Evolutionary conservation across 2,888 invertebrate genomes (phyloP).

Genomic region (Crematogaster levior): DNA sequence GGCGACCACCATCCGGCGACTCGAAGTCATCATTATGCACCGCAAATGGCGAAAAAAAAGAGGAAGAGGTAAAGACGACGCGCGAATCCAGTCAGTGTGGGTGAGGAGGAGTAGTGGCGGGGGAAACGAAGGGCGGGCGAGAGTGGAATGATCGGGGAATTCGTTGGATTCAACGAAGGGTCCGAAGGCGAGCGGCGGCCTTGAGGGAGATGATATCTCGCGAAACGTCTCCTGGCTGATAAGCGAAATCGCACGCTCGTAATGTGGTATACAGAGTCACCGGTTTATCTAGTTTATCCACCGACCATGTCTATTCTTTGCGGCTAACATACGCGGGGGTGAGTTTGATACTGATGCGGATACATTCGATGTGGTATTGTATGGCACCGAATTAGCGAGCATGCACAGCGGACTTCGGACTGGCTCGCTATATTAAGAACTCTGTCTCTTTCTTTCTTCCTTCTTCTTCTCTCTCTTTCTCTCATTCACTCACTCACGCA

Average conservation of each 20-base stretch:
- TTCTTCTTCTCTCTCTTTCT: neutral
- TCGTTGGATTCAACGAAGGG: slow-evolving; percentile 48
- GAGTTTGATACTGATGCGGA: slow-evolving; percentile 57
- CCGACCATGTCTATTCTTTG: slow-evolving; percentile 61
- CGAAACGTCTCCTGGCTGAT: slow-evolving; percentile 63
- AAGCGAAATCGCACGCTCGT: slow-evolving; percentile 66
- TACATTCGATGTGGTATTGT: slow-evolving; percentile 58
- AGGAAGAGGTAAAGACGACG: slow-evolving; percentile 26
- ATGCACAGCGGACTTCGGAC: slow-evolving; percentile 25
- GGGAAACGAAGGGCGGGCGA: slow-evolving; percentile 17
- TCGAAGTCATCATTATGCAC: slow-evolving; percentile 66
- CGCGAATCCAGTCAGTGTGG: slow-evolving; percentile 32
- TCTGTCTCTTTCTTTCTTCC: neutral
- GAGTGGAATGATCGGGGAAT: slow-evolving; percentile 41
- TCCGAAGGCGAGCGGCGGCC: slow-evolving; percentile 57
- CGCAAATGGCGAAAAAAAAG: slow-evolving; percentile 54
- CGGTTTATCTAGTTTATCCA: slow-evolving; percentile 67
- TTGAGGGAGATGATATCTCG: slow-evolving; percentile 67
- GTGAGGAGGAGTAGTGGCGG: neutral
- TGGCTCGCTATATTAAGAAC: slow-evolving; percentile 42
- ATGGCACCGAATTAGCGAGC: slow-evolving; percentile 65
- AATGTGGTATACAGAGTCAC: slow-evolving; percentile 54
- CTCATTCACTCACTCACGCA: no score
- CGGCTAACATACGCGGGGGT: slow-evolving; percentile 58
- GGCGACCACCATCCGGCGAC: slow-evolving; percentile 58